These are phyloP conservation scores for Tigriopus californicus DNA, from an alignment of 2,888 invertebrate species.

Conservation along the genomic window DNA sequence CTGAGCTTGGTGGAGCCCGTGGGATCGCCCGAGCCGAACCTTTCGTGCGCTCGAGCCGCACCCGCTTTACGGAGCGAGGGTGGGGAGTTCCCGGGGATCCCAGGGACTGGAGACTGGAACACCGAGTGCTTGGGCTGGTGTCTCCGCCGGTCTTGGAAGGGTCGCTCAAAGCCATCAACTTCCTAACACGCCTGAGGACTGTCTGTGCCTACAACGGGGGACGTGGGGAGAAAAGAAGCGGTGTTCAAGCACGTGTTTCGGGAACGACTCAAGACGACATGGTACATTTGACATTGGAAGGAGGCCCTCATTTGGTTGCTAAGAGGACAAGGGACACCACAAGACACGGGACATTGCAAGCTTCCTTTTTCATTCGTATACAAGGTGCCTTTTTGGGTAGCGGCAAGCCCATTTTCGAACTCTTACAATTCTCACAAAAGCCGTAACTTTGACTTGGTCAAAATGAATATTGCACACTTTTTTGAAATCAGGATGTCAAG, in stretches of 20 bases:
- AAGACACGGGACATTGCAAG: too few species aligned
- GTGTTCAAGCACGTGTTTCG: not conserved
- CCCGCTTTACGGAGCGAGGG: not conserved
- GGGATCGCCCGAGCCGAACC: not conserved
- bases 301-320: too few species aligned
- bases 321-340: too few species aligned
- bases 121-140: not conserved
- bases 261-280: not conserved
- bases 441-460: too few species aligned
- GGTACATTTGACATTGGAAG: too few species aligned
- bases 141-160: not conserved
- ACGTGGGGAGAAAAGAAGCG: not conserved
- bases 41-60: not conserved
- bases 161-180: not conserved
- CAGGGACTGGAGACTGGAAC: not conserved
- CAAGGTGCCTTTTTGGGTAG: too few species aligned
- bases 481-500: too few species aligned
- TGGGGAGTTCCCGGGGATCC: not conserved
- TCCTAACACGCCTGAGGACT: not conserved
- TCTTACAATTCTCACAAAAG: too few species aligned
- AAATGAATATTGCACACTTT: too few species aligned
- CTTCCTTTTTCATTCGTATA: too few species aligned
- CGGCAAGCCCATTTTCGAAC: too few species aligned
- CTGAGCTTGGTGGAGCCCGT: not conserved
- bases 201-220: not conserved